Evolutionary conservation across 35 echinoderm and acorn worm genomes (phyloP).

Genomic region (Ophioderma brevispina): DNA sequence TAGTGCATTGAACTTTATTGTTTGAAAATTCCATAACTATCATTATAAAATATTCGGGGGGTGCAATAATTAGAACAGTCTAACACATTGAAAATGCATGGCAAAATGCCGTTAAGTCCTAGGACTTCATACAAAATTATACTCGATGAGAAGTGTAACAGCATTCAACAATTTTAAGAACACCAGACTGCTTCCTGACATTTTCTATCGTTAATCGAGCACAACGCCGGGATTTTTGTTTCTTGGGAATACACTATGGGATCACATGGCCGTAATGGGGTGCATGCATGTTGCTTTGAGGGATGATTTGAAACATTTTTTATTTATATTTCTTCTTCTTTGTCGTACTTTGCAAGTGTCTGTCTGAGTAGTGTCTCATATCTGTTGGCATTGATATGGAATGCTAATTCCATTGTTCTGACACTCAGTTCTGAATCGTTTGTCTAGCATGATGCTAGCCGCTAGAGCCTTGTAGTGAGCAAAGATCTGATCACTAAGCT

Average conservation of each 20-base stretch:
- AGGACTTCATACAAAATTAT: too few species aligned
- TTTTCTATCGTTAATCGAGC: too few species aligned
- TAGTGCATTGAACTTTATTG: too few species aligned
- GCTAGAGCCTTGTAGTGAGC: constrained; percentile 96
- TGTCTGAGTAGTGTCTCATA: constrained; percentile 92
- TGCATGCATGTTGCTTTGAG: background rate
- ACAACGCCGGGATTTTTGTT: background rate
- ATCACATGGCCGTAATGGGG: background rate
- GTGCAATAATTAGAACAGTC: too few species aligned
- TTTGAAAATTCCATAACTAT: too few species aligned
- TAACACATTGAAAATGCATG: too few species aligned
- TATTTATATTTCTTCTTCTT: background rate
- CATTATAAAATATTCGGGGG: too few species aligned
- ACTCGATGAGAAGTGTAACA: too few species aligned
- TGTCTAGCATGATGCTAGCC: constrained; percentile 93
- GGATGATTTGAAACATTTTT: background rate
- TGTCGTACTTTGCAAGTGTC: constrained; percentile 97
- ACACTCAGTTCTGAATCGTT: constrained; percentile 93
- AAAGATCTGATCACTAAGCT: constrained; percentile 99
- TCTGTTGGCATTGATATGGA: constrained; percentile 80
- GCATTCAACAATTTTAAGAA: too few species aligned
- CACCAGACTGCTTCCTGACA: too few species aligned
- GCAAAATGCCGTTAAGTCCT: too few species aligned
- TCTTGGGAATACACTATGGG: background rate
- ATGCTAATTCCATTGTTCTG: constrained; percentile 87